phyloP scores from a whole-genome alignment of 2,888 invertebrate genomes.

The Nemapogon koenigi region DNA sequence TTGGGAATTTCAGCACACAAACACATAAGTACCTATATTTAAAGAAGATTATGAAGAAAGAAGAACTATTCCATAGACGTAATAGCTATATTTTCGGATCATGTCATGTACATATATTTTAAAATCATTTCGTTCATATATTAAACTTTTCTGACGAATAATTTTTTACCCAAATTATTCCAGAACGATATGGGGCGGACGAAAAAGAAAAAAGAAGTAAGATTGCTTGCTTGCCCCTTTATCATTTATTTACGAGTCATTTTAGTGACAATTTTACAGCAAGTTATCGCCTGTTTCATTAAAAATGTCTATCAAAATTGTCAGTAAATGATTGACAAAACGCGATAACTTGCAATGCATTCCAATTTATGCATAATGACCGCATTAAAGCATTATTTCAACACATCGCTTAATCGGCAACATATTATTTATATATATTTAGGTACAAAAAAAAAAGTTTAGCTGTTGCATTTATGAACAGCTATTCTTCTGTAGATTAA shows the following conservation, averaged over 20 bases:
- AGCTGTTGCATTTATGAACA: conserved; percentile 42
- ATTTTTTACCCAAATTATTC: conserved; percentile 63
- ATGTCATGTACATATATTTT: too few relatives aligned
- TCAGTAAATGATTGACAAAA: conserved; percentile 15
- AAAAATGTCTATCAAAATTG: conserved; percentile 1
- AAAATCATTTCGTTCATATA: too few relatives aligned
- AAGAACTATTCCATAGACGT: too few relatives aligned
- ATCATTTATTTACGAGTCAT: conserved; percentile 56
- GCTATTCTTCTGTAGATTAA: conserved; percentile 42
- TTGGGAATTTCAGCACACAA: too few relatives aligned
- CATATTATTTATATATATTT: conserved; percentile 26
- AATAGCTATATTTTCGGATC: too few relatives aligned
- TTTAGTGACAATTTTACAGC: conserved; percentile 46
- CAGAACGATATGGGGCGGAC: conserved; percentile 94
- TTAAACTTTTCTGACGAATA: too few relatives aligned
- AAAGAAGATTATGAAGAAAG: too few relatives aligned
- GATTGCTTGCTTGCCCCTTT: conserved; percentile 72
- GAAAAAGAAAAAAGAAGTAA: conserved; percentile 99
- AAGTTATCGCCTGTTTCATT: conserved; percentile 48
- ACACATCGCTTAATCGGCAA: conserved; percentile 58
- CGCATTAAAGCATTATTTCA: conserved; percentile 47
- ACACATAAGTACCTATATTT: too few relatives aligned
- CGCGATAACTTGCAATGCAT: conserved; percentile 60
- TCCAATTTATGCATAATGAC: conserved; percentile 45
- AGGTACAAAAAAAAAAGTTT: conserved; percentile 41